Evolutionary conservation across 2,113 vertebrate species (phyloP).

Genomic region (Leucopsar rothschildi): DNA sequence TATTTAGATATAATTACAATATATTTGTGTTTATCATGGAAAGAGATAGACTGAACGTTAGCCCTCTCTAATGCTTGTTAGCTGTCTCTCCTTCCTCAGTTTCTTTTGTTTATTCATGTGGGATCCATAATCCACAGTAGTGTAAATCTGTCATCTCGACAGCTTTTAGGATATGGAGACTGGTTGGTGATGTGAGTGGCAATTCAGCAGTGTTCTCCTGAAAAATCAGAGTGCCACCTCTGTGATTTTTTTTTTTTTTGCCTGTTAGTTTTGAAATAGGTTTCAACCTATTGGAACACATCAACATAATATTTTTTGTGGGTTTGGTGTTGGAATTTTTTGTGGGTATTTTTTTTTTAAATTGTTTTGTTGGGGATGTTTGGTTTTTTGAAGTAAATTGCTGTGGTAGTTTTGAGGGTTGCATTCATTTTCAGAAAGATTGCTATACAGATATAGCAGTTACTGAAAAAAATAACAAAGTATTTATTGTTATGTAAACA

Average conservation of each 20-base stretch:
- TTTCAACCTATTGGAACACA: not conserved
- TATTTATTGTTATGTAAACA: not conserved
- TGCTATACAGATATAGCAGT: not conserved
- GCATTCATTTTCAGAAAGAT: accelerated
- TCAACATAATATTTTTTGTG: not conserved
- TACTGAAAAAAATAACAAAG: not conserved
- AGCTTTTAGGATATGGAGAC: not conserved
- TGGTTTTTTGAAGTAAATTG: not conserved
- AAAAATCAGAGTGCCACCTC: not conserved
- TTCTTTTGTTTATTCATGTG: not conserved
- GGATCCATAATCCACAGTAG: not conserved
- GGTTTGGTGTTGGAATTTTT: not conserved
- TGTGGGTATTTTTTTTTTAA: too few species aligned
- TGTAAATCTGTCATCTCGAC: not conserved
- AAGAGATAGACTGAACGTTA: not conserved
- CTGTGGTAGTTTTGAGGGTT: not conserved
- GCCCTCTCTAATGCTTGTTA: not conserved
- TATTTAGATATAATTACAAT: not conserved
- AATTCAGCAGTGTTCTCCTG: not conserved
- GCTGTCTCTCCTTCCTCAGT: not conserved
- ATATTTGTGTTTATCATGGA: not conserved
- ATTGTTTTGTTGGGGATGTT: not conserved
- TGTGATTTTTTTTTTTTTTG: not conserved
- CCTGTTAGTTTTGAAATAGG: not conserved
- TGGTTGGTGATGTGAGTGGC: not conserved